Percentiles rank a stretch among this genome's conserved stretches.
phyloP scores from a whole-genome alignment of 2,888 invertebrate species.

The Microplitis deprimator region DNA sequence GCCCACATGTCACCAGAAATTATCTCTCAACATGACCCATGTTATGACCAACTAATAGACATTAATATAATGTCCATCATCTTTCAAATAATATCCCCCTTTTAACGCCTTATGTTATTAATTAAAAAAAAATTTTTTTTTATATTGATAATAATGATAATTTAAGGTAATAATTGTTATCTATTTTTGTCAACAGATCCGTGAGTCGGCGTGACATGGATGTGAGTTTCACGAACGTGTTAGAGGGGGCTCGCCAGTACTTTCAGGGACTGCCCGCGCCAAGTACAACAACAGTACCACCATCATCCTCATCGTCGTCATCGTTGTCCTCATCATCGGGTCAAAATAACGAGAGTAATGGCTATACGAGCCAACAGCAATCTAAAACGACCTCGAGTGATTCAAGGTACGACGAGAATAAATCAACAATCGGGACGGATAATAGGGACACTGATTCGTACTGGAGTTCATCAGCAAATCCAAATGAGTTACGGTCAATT shows the following conservation, averaged over 20 bases:
- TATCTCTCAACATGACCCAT: neutral
- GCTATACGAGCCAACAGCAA: slow-evolving; percentile 45
- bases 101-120: neutral
- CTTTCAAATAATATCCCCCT: neutral
- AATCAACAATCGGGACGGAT: slow-evolving; percentile 16
- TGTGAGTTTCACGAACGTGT: slow-evolving; percentile 84
- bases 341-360: slow-evolving; percentile 47
- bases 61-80: neutral
- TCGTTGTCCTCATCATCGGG: neutral
- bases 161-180: neutral
- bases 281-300: slow-evolving; percentile 64
- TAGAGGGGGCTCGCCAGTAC: slow-evolving; percentile 88
- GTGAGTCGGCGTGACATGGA: slow-evolving; percentile 78
- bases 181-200: slow-evolving; percentile 58
- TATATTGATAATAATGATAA: neutral
- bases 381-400: slow-evolving; percentile 28
- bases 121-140: neutral
- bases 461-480: slow-evolving; percentile 58
- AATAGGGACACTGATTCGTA: slow-evolving; percentile 49
- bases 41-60: neutral
- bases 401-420: slow-evolving; percentile 40
- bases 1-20: neutral
- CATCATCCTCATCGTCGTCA: slow-evolving; percentile 46
- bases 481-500: slow-evolving; percentile 54
- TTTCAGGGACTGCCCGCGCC: slow-evolving; percentile 83